Evolutionary conservation across 2,113 vertebrate species (phyloP).

Genomic region (Hippocampus comes): DNA sequence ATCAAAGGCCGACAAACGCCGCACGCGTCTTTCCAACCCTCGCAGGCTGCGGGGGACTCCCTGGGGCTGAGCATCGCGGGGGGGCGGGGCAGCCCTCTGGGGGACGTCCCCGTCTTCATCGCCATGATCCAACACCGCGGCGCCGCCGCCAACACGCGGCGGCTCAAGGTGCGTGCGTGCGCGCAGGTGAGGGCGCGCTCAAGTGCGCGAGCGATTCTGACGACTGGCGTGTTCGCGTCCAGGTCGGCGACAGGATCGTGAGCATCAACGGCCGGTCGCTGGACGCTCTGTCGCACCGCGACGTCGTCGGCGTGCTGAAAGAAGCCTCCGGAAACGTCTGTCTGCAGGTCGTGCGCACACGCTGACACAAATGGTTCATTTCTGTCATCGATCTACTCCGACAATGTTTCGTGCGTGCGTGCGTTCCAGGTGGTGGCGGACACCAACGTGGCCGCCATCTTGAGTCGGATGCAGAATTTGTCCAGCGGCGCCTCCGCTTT

Average conservation of each 20-base stretch:
- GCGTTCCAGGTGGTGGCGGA: constrained; percentile 85
- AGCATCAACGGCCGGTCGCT: constrained; percentile 87
- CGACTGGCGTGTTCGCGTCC: constrained; percentile 6
- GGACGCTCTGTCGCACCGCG: constrained; percentile 84
- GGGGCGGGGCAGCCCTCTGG: constrained; percentile 89
- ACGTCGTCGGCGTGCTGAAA: constrained; percentile 90
- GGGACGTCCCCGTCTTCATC: constrained; percentile 92
- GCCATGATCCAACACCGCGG: constrained; percentile 97
- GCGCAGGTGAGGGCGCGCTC: constrained; percentile 10
- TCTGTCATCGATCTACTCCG: not conserved
- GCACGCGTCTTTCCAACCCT: too few relatives aligned
- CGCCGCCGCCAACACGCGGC: constrained; percentile 85
- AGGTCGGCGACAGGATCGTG: constrained; percentile 96
- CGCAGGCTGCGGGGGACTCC: constrained; percentile 82
- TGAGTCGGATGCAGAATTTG: constrained; percentile 86
- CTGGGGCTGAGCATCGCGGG: constrained; percentile 95
- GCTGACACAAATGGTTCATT: not conserved
- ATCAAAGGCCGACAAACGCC: too few relatives aligned
- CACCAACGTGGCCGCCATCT: constrained; percentile 90
- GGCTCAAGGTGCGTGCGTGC: constrained; percentile 78
- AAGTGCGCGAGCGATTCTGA: constrained; percentile 68
- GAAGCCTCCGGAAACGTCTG: constrained; percentile 85
- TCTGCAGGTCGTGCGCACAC: constrained; percentile 81
- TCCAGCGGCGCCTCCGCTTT: constrained; percentile 63
- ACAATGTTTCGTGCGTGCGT: not conserved